Conservation (phyloP, 2,797 vertebrate species). For the Chelonia mydas region DNA sequence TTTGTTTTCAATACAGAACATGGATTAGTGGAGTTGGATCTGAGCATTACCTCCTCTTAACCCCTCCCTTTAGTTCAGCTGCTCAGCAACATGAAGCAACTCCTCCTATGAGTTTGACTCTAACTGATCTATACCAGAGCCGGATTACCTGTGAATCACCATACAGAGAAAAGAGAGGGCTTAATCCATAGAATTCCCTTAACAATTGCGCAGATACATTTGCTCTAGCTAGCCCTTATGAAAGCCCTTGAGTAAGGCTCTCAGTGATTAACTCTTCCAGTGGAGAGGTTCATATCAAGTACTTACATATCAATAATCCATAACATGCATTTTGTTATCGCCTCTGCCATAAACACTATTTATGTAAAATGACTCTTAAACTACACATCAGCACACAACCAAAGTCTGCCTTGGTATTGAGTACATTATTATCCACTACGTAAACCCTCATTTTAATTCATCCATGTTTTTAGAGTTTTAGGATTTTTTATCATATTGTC, state of each 20-base stretch:
- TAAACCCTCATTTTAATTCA: neutral
- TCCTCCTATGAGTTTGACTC: neutral
- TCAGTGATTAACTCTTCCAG: neutral
- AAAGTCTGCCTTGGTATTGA: neutral
- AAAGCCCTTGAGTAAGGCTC: neutral
- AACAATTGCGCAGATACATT: neutral
- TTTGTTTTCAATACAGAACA: neutral
- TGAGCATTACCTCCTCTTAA: neutral
- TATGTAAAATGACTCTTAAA: constrained; percentile 1
- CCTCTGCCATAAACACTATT: neutral
- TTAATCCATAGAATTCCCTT: neutral
- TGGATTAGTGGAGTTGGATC: neutral
- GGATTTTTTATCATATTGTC: constrained; percentile 11
- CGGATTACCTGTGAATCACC: neutral
- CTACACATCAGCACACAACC: neutral
- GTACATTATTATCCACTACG: constrained; percentile 8
- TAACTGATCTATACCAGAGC: neutral
- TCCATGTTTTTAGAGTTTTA: neutral
- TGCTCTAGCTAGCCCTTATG: neutral
- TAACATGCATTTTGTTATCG: neutral
- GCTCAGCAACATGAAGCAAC: neutral
- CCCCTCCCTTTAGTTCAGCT: neutral
- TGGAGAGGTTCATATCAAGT: neutral
- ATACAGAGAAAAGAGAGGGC: neutral
- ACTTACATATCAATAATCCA: neutral